phyloP scores from a whole-genome alignment of 2,797 vertebrate genomes.

The Micromesistius poutassou region DNA sequence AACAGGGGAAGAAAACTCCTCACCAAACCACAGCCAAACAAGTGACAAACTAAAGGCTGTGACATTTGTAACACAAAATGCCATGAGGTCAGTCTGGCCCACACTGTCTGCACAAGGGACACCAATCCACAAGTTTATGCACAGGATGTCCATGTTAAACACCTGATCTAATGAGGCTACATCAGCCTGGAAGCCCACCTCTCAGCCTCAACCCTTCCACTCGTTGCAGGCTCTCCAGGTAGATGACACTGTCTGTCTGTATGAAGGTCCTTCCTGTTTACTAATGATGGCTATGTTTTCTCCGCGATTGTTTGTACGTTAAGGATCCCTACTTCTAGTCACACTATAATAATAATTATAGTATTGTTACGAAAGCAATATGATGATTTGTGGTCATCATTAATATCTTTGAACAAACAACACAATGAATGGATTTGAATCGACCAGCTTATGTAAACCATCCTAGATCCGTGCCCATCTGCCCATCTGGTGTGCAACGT shows the following conservation, averaged over 20 bases:
- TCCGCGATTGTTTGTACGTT: neutral
- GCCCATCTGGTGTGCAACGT: slow-evolving; percentile 11
- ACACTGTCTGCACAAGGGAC: slow-evolving; percentile 26
- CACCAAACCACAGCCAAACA: slow-evolving; percentile 41
- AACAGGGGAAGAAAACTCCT: slow-evolving; percentile 22
- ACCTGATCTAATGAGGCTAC: slow-evolving; percentile 19
- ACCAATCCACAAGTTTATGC: slow-evolving; percentile 14
- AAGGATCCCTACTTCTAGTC: neutral
- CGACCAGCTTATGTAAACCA: neutral
- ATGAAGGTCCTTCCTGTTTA: neutral
- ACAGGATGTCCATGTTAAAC: slow-evolving; percentile 32
- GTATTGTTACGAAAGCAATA: neutral
- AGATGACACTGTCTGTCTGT: too few species aligned
- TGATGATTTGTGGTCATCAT: neutral
- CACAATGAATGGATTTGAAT: neutral
- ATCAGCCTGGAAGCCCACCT: neutral
- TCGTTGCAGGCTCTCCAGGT: too few species aligned
- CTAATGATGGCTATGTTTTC: neutral
- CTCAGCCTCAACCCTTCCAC: neutral
- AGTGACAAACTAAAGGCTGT: slow-evolving; percentile 26
- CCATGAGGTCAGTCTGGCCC: slow-evolving; percentile 37
- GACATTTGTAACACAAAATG: slow-evolving; percentile 42
- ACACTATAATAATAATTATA: neutral
- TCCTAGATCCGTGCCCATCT: neutral
- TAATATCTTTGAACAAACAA: neutral